Evolutionary conservation across 2,888 invertebrate species (phyloP).

Genomic region (Eristalinus aeneus): DNA sequence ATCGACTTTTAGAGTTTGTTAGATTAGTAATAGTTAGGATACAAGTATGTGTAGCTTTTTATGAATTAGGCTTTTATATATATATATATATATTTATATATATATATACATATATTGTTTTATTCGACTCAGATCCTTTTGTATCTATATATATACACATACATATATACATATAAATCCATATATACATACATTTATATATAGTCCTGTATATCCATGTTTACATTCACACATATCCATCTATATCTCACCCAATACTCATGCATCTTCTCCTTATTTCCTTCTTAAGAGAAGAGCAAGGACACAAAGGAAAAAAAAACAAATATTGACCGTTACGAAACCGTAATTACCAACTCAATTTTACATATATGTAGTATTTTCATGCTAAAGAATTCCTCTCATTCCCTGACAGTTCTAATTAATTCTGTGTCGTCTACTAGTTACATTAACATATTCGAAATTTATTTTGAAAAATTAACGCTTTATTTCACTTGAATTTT

Average conservation of each 20-base stretch:
- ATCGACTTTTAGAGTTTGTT: not conserved
- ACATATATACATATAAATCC: too few relatives aligned
- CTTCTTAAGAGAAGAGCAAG: not conserved
- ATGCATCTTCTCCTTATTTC: not conserved
- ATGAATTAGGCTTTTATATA: not conserved
- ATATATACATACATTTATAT: too few relatives aligned
- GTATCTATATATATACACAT: not conserved
- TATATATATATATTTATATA: not conserved
- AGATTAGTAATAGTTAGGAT: too few relatives aligned
- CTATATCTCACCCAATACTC: not conserved
- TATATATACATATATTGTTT: not conserved
- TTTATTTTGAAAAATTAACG: not conserved
- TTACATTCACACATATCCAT: too few relatives aligned
- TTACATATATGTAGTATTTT: not conserved
- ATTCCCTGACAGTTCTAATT: not conserved
- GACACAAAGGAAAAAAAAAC: not conserved
- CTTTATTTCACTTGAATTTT: not conserved
- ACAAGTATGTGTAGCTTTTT: not conserved
- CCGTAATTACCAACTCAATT: not conserved
- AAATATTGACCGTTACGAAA: constrained; percentile 11
- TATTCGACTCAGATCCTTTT: not conserved
- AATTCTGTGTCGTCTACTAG: not conserved
- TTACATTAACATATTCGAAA: not conserved
- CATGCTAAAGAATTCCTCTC: not conserved
- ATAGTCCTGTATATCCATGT: too few relatives aligned